Evolutionary conservation across 2,888 invertebrate species (phyloP).

Genomic region (Pecten maximus): DNA sequence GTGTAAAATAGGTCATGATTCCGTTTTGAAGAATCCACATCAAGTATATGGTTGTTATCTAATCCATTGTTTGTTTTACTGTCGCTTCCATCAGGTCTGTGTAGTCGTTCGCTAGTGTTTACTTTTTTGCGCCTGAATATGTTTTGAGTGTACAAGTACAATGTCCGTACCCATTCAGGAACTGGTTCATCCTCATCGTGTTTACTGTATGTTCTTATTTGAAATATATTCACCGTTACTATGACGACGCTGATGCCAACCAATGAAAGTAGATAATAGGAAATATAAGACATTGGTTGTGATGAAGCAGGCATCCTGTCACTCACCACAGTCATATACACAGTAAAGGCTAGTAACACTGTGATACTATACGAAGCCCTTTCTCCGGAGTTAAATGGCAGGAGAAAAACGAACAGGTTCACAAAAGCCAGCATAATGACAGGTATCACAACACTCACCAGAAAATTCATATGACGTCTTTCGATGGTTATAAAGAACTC

Average conservation of each 20-base stretch:
- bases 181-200: neutral
- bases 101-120: neutral
- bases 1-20: neutral
- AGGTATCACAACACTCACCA: neutral
- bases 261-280: neutral
- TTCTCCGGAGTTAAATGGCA: neutral
- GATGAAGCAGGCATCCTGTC: conserved; percentile 4
- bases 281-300: neutral
- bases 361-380: neutral
- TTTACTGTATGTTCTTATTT: neutral
- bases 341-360: neutral
- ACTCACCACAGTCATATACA: conserved; percentile 11
- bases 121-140: neutral
- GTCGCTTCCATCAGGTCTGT: neutral
- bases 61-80: neutral
- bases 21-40: neutral
- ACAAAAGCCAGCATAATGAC: neutral
- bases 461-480: conserved; percentile 44
- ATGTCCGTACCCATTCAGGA: neutral
- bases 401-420: neutral
- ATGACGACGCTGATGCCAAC: neutral
- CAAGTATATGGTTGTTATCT: neutral
- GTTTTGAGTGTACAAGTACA: neutral
- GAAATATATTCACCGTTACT: neutral
- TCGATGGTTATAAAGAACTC: conserved; percentile 40